Base-by-base conservation (phyloP, 1,140 invertebrate species). In the Neelides sp. region DNA sequence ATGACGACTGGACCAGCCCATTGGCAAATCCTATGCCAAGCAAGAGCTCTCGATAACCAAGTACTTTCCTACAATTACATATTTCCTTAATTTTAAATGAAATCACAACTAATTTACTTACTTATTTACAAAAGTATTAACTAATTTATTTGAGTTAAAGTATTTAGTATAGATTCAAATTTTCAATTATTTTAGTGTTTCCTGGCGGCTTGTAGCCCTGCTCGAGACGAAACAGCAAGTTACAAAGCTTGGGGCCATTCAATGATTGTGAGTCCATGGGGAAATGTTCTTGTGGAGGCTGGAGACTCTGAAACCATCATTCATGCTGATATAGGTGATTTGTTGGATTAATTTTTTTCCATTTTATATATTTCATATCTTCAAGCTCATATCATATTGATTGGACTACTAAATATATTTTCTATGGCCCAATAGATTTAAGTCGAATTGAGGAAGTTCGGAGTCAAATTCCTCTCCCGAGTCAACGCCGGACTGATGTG, bases 1-100 rank as follows among this genome's bases (percentile, higher is more conserved):
- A 86, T 91, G 81, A 93, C 85, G 10, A 95, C 91, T 1, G 92
- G 92, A 0, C 89, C 89, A 1, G 67, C 83, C 10, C 91, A 95
- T 65, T 96, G 90, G 90, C 83, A 91, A 61, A 67, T 94, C 2
- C 68, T 96, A 3, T 76, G 79, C 53, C 73, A 84, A 36, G 73
- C 77, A 0, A 71, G 91, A 43, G 90, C 93, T 20, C 74, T 83
- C 32, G 91, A 96, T 68, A 88, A 91, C 68, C 90, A 91, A 68
- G 68, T 86, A 20, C 85, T 75, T 68, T 17, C 13, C 40, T 49
- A 26, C 28, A 34, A 41, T n/a, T 34, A n/a, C 36, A 24, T 19
- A 19, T 12, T 10, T 0, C 40, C 30, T n/a, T 17, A 47, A 46
- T 32, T 23, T n/a, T 40, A 15, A 4, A 28, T 4, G 4, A 23